Conservation (phyloP, 2,888 invertebrate species). For the Drosophila robusta region DNA sequence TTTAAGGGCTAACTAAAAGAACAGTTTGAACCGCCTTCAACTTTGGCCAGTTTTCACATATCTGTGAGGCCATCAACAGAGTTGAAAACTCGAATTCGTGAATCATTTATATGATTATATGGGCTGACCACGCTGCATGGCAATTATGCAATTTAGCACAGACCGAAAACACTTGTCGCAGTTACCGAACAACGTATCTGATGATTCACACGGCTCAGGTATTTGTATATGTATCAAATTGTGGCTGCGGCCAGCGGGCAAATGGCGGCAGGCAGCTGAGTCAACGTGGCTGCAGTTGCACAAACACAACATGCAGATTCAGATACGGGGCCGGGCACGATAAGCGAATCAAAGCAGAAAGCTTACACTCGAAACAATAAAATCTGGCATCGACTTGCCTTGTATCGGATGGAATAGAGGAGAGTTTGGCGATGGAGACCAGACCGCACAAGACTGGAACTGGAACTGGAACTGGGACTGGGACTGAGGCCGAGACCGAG, state of each 20-base stretch:
- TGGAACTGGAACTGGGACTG: slow-evolving; percentile 25
- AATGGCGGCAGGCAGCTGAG: slow-evolving; percentile 22
- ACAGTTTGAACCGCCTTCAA: slow-evolving; percentile 7
- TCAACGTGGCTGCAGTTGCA: slow-evolving; percentile 26
- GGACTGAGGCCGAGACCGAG: neutral
- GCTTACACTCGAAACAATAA: slow-evolving; percentile 66
- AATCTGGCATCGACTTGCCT: slow-evolving; percentile 30
- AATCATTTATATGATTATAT: slow-evolving; percentile 61
- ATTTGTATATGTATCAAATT: slow-evolving; percentile 54
- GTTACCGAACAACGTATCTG: slow-evolving; percentile 41
- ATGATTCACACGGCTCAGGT: slow-evolving; percentile 68
- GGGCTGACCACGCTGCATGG: slow-evolving; percentile 38
- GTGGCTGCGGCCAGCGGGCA: slow-evolving; percentile 36
- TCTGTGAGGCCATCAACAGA: slow-evolving; percentile 25
- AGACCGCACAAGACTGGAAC: slow-evolving; percentile 60
- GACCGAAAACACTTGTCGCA: slow-evolving; percentile 68
- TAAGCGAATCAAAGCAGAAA: slow-evolving; percentile 58
- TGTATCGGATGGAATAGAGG: slow-evolving; percentile 24
- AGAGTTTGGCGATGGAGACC: slow-evolving; percentile 46
- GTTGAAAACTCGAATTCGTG: slow-evolving; percentile 33
- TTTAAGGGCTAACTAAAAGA: neutral
- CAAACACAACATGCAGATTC: slow-evolving; percentile 13
- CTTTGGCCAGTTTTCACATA: slow-evolving; percentile 23
- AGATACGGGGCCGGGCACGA: slow-evolving; percentile 39
- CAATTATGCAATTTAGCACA: slow-evolving; percentile 73